These are phyloP conservation scores for Formicarius rufipectus DNA, from an alignment of 2,113 vertebrate genomes.

Conservation along the genomic window DNA sequence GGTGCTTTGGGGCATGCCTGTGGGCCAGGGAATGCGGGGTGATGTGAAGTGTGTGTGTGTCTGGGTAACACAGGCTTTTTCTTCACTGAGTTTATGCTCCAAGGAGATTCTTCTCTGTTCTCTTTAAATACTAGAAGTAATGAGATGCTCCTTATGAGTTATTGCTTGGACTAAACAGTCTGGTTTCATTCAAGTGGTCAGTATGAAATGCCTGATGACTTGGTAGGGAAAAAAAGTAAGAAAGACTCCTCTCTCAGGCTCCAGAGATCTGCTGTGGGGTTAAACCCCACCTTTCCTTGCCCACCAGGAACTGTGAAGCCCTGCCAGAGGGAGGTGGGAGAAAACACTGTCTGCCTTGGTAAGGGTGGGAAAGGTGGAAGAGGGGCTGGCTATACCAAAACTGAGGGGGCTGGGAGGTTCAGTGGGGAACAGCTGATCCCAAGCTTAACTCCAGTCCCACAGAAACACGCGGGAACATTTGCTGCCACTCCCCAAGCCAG, in stretches of 20 bases:
- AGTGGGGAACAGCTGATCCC: not conserved
- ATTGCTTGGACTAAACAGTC: conserved; percentile 17
- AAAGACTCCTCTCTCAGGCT: not conserved
- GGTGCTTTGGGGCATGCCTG: fast-evolving
- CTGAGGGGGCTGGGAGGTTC: fast-evolving
- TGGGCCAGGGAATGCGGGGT: not conserved
- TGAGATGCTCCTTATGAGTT: conserved; percentile 36
- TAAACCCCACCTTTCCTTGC: not conserved
- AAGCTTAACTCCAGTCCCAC: not conserved
- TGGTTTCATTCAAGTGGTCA: conserved; percentile 48
- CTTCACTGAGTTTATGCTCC: not conserved
- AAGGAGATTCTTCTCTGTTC: conserved; percentile 21
- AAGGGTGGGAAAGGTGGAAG: not conserved
- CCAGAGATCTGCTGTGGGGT: not conserved
- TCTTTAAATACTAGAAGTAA: conserved; percentile 45
- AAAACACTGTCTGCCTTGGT: not conserved
- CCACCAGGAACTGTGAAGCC: not conserved
- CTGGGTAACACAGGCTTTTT: not conserved
- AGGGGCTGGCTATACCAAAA: not conserved
- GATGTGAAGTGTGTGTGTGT: not conserved
- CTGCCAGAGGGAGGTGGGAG: not conserved
- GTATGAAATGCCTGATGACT: not conserved
- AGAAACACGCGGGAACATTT: not conserved
- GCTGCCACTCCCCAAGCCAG: not conserved
- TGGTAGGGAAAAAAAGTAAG: not conserved